A percentile compares a stretch with the other conserved stretches of the same genome.
phyloP scores from a whole-genome alignment of 2,797 vertebrate species.

The Scyliorhinus canicula region DNA sequence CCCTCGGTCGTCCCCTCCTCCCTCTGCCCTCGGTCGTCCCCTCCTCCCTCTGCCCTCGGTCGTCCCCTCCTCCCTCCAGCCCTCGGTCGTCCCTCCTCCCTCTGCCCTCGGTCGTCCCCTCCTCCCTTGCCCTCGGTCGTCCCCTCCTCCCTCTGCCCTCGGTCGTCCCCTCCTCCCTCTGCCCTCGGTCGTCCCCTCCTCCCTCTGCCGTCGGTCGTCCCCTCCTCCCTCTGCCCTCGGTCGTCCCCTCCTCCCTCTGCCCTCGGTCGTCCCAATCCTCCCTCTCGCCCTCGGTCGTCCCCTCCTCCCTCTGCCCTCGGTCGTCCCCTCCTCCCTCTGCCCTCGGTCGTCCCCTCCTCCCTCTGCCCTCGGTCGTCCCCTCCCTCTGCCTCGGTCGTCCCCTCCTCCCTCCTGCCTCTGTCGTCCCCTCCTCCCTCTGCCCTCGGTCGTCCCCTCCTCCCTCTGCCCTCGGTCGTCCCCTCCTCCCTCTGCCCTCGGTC shows the following conservation, averaged over 20 bases:
- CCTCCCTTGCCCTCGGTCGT: not conserved
- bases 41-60: not conserved
- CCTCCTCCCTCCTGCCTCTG: not conserved
- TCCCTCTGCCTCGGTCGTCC: too few species aligned
- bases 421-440: not conserved
- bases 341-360: too few species aligned
- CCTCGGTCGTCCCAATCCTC: too few species aligned
- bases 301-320: not conserved
- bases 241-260: too few species aligned
- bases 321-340: not conserved
- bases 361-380: not conserved
- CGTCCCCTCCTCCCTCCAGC: not conserved
- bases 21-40: accelerated
- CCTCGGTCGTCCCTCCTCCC: too few species aligned
- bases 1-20: too few species aligned
- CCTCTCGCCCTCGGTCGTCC: accelerated
- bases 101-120: not conserved
- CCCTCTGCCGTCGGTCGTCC: accelerated
- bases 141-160: not conserved
- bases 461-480: not conserved
- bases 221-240: too few species aligned
- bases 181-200: not conserved
- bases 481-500: accelerated
- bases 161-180: not conserved
- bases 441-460: not conserved